phyloP scores from a whole-genome alignment of 2,888 invertebrate species.

The Diarsia rubi region DNA sequence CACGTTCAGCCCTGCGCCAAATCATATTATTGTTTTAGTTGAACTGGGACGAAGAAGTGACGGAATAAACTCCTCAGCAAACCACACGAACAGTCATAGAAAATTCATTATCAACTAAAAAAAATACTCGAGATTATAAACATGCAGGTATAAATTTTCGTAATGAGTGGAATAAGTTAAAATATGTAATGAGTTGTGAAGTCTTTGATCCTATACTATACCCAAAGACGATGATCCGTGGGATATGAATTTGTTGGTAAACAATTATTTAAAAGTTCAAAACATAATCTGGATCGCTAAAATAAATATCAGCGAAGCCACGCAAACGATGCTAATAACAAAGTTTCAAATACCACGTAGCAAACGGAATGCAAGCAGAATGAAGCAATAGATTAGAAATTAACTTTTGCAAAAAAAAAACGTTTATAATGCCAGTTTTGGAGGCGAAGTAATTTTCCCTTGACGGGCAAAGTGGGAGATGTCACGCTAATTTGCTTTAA shows the following conservation, averaged over 20 bases:
- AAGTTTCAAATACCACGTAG: slow-evolving; percentile 43
- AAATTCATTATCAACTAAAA: neutral
- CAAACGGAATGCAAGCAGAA: slow-evolving; percentile 47
- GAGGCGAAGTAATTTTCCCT: slow-evolving; percentile 26
- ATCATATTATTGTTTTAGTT: neutral
- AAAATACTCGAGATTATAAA: too few species aligned
- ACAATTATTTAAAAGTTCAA: slow-evolving; percentile 27
- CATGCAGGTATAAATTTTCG: neutral
- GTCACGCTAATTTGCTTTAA: slow-evolving; percentile 56
- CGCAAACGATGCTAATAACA: slow-evolving; percentile 33
- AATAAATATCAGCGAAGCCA: slow-evolving; percentile 46
- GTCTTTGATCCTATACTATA: neutral
- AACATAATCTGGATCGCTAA: slow-evolving; percentile 13
- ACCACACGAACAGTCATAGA: neutral
- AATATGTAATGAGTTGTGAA: neutral
- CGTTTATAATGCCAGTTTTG: slow-evolving; percentile 31
- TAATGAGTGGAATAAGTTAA: neutral
- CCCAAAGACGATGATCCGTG: neutral
- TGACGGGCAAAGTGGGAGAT: slow-evolving; percentile 55
- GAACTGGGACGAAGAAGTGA: neutral
- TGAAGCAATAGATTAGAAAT: slow-evolving; percentile 55
- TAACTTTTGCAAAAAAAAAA: slow-evolving; percentile 47
- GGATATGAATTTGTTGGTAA: slow-evolving; percentile 4
- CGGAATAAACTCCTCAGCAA: neutral
- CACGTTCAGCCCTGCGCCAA: too few species aligned